Evolutionary conservation across 2,888 invertebrate genomes (phyloP).

Genomic region (Augochlorella aurata): DNA sequence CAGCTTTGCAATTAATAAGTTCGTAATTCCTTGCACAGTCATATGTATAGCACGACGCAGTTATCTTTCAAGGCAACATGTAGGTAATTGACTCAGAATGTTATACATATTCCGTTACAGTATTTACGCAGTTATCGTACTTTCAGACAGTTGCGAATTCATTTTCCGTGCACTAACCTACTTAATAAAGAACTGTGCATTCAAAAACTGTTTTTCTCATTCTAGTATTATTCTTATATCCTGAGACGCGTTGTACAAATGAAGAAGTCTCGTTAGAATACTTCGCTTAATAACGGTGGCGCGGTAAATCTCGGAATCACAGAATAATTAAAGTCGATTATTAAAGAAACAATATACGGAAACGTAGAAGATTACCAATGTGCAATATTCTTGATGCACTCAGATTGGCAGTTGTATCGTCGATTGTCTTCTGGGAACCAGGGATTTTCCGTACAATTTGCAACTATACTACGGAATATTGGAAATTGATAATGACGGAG

Average conservation of each 20-base stretch:
- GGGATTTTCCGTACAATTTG: background rate
- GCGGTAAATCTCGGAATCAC: background rate
- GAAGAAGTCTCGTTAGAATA: background rate
- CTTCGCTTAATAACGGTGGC: background rate
- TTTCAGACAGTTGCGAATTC: background rate
- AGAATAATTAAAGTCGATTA: background rate
- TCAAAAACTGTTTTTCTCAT: background rate
- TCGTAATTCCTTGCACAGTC: background rate
- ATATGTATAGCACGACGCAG: background rate
- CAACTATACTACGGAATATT: no score
- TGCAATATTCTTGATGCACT: background rate
- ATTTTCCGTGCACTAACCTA: background rate
- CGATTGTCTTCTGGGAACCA: no score
- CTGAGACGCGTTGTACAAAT: background rate
- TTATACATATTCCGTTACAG: background rate
- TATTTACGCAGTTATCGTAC: background rate
- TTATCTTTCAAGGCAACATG: background rate
- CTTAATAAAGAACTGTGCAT: background rate
- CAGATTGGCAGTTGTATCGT: no score
- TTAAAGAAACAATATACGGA: background rate
- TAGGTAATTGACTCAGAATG: background rate
- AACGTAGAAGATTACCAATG: background rate
- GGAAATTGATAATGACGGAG: background rate
- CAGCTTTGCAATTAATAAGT: background rate
- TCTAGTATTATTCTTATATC: background rate